Evolutionary conservation across 2,113 vertebrate genomes (phyloP).

Genomic region (Dasyornis broadbenti): DNA sequence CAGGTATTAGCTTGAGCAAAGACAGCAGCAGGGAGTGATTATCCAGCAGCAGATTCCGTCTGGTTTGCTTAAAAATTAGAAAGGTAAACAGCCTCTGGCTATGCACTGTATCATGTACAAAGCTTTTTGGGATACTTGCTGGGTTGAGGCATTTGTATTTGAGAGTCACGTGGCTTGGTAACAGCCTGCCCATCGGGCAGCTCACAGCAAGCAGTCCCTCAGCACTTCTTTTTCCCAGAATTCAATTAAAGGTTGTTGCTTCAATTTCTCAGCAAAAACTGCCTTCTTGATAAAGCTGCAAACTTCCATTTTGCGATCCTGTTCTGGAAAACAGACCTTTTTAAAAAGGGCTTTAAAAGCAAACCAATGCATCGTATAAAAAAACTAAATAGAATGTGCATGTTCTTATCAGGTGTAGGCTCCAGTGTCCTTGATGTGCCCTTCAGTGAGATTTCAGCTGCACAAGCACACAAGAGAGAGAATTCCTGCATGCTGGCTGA

Average conservation of each 20-base stretch:
- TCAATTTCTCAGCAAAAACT: not conserved
- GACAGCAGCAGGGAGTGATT: not conserved
- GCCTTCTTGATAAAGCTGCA: not conserved
- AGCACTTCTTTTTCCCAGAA: not conserved
- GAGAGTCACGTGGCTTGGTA: slow-evolving; percentile 11
- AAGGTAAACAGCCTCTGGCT: slow-evolving; percentile 35
- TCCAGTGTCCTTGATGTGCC: not conserved
- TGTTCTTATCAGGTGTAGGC: not conserved
- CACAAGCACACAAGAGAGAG: not conserved
- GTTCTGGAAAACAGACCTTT: not conserved
- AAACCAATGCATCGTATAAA: not conserved
- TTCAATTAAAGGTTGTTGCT: slow-evolving; percentile 21
- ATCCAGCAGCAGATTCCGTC: slow-evolving; percentile 9
- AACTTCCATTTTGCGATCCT: not conserved
- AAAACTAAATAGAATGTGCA: not conserved
- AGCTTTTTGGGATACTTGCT: slow-evolving; percentile 12
- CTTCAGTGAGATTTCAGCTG: not conserved
- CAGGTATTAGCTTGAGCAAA: not conserved
- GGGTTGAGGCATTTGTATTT: not conserved
- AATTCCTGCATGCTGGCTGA: not conserved
- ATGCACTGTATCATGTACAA: not conserved
- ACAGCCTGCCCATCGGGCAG: slow-evolving; percentile 14
- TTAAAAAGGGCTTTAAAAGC: not conserved
- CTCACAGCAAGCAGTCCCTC: not conserved
- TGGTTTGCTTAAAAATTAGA: slow-evolving; percentile 38